Evolutionary conservation across 2,113 vertebrate species (phyloP), one percentile per base, ranked within the genome.

Genomic region (Laticauda colubrina): DNA sequence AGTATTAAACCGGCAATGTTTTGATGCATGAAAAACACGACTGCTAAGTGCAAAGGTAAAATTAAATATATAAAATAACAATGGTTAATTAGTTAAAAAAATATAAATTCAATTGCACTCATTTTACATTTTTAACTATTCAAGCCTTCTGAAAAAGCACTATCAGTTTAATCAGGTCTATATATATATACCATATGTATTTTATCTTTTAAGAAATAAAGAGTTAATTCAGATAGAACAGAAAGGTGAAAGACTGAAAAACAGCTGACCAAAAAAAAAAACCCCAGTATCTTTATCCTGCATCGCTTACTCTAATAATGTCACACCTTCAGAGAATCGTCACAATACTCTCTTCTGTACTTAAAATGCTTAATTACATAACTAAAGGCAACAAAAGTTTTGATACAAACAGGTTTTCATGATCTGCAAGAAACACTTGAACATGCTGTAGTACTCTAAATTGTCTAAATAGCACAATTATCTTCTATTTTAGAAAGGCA

Each of bases 331-430:
- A 91, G 23, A 95, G 90, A 97, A 95, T 26, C 92, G 91, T 55
- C 54, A 88, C 29, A 81, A 5, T 88, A 89, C 24, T 56, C 92
- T 21, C 24, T 61, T 21, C 24, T 61, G 48, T 55, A 95, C 94
- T 59, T 96, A 96, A 95, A 96, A 94, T 54, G 15, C 54, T 81
- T 94, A 56, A 90, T 86, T 64, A 26, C 92, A 23, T 92, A 93
- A 39, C 48, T 89, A 91, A 43, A 88, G 29, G 12, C 24, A 89
- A 91, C 12, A 93, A 57, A 85, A 85, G 1, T 87, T 89, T 59
- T 90, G 90, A 18, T 54, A 92, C 26, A 24, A 95, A 43, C 53
- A 90, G 0, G 39, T 96, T 91, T 64, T 88, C 81, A 93, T 39
- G 89, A 86, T 94, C 89, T n/a, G 15, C 14, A 94, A 39, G n/a